Percentiles rank a stretch among this genome's conserved stretches.
phyloP scores from a whole-genome alignment of 37 sponge, comb jelly and placozoan species.

The Spongia lamella region DNA sequence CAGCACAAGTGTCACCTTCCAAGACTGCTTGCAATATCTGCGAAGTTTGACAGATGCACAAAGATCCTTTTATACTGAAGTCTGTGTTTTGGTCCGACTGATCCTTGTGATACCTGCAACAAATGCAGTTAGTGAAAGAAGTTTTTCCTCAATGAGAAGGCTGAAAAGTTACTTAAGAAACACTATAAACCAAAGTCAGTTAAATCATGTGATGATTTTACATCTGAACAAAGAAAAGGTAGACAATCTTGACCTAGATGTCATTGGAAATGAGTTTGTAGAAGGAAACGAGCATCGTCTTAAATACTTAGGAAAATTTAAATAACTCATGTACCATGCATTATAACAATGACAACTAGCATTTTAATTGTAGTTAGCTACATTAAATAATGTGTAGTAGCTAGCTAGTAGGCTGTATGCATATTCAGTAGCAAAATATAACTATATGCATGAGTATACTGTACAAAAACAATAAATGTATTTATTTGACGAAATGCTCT shows the following conservation, averaged over 20 bases:
- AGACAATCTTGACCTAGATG: conserved; percentile 33
- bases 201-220: conserved; percentile 52
- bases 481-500: no score
- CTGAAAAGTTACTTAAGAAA: conserved; percentile 52
- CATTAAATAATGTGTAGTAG: no score
- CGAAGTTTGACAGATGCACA: conserved; percentile 27
- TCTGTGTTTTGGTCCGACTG: conserved; percentile 28
- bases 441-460: no score
- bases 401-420: no score
- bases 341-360: no score
- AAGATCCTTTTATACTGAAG: conserved; percentile 38
- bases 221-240: conserved; percentile 60
- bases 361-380: no score
- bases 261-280: conserved; percentile 65
- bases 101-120: conserved; percentile 49
- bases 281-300: conserved; percentile 53
- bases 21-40: conserved; percentile 23
- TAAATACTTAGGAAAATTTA: conserved; percentile 59
- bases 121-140: conserved; percentile 53
- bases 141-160: conserved; percentile 38
- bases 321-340: no score
- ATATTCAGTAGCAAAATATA: no score
- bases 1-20: conserved; percentile 5
- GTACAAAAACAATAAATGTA: no score
- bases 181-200: conserved; percentile 43